phyloP scores from a whole-genome alignment of 2,888 invertebrate species.

The Slavum lentiscoides region DNA sequence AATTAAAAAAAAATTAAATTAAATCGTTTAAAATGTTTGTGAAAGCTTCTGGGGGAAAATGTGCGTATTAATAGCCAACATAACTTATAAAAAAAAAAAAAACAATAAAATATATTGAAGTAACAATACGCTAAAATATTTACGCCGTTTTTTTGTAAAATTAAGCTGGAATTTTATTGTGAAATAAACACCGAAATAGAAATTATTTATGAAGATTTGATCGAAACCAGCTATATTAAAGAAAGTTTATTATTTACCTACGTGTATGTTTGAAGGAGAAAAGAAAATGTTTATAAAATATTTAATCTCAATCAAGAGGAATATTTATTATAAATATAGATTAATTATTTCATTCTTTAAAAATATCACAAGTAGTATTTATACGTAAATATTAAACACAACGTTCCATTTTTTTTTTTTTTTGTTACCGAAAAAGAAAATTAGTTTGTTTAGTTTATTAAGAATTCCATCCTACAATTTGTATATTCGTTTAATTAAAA shows the following conservation, averaged over 20 bases:
- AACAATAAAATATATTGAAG: no score
- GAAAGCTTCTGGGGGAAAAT: no score
- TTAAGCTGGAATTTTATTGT: no score
- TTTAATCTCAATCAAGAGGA: background rate
- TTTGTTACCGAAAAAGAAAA: background rate
- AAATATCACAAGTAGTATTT: background rate
- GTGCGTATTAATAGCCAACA: no score
- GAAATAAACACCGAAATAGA: no score
- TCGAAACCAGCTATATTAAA: background rate
- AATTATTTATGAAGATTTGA: background rate
- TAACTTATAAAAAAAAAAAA: no score
- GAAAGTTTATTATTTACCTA: background rate
- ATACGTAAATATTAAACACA: background rate
- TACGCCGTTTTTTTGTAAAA: no score
- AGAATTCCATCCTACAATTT: background rate
- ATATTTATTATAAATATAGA: background rate
- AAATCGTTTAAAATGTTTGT: no score
- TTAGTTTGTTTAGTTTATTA: background rate
- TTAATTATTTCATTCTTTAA: background rate
- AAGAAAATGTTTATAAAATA: background rate
- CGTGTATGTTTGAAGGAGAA: no score
- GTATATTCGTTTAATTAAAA: constrained; percentile 1
- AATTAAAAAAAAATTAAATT: no score
- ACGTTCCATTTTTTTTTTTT: no score
- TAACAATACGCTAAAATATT: no score